Base-by-base conservation (phyloP, 2,888 invertebrate species). In the Ellobium chinense region DNA sequence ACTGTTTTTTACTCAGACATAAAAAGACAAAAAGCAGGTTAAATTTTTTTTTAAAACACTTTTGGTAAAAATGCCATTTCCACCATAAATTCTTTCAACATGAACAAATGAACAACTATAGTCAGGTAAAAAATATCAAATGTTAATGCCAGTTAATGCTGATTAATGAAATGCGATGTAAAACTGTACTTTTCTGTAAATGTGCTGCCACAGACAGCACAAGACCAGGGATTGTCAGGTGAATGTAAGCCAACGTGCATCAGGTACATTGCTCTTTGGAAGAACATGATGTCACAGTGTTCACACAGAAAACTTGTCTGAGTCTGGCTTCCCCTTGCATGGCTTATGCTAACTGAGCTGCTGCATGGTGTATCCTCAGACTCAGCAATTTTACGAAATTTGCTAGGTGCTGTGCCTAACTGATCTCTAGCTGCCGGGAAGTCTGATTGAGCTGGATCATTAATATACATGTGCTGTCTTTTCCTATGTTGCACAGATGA, bases 181-280 rank as follows among this genome's bases (percentile, higher is more conserved):
- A 98, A 98, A 93, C 98, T 98, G 94, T 98, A 98, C 81, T 98
- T 96, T 92, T 98, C 98, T 93, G 96, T 96, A 93, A 97, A 97
- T 93, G 96, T 96, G 93, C 97, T 97, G 73, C 98, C 98, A 93
- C 98, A 98, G 88, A 98, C 97, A 94, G 98, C 98, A 94, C 98
- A 98, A 94, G 97, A 97, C 96, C 96, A 99, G 1, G 98, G 98
- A 94, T 98, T 98, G 85, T 97, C 96, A 93, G 97, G 97, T 87
- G 98, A 97, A 94, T 99, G 98, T 93, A 98, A 97, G 87, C 98
- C 98, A 94, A 98, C 98, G 94, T 99, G 98, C 87, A 99, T 95
- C 94, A 98, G 97, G 94, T 98, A 98, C 80, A 98, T 95, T 0
- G 98, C 98, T 92, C 97, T 97, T 94, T 99, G 98, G 63, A 97